These are phyloP conservation scores for Eumerus sabulonum DNA, from an alignment of 2,888 invertebrate genomes.

Conservation along the genomic window DNA sequence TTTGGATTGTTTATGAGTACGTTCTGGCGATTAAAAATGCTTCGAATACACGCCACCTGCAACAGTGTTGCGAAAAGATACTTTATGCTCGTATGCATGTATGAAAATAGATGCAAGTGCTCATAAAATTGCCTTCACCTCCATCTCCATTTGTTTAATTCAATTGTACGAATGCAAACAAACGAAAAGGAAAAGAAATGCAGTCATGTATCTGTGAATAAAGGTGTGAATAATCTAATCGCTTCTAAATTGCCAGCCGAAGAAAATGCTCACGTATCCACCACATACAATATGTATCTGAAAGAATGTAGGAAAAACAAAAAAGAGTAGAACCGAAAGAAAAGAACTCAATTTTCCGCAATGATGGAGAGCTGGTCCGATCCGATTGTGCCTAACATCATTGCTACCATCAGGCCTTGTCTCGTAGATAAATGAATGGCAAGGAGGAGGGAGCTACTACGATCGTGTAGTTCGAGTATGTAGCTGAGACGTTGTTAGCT, in stretches of 20 bases:
- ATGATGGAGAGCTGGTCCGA: constrained; percentile 49
- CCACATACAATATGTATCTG: constrained; percentile 15
- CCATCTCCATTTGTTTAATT: too few species aligned
- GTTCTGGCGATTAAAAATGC: too few species aligned
- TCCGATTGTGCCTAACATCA: constrained; percentile 8
- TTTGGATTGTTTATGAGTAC: too few species aligned
- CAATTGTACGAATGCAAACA: too few species aligned
- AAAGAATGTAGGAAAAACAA: not conserved
- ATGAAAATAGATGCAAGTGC: too few species aligned
- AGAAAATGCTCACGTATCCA: constrained; percentile 23
- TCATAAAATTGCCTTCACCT: too few species aligned
- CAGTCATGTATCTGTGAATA: too few species aligned
- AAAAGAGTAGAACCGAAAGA: constrained; percentile 14
- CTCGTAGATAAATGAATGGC: not conserved
- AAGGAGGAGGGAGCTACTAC: too few species aligned
- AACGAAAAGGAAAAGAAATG: too few species aligned
- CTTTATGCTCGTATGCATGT: too few species aligned
- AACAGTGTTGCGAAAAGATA: too few species aligned
- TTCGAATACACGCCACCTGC: too few species aligned
- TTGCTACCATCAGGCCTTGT: not conserved
- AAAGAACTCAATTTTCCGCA: constrained; percentile 69
- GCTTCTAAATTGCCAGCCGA: constrained; percentile 43
- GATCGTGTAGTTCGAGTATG: constrained; percentile 1
- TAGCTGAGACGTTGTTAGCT: constrained; percentile 41
- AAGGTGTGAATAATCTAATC: constrained; percentile 65